Evolutionary conservation across 2,113 vertebrate genomes (phyloP).

Genomic region (Irena cyanogastra): DNA sequence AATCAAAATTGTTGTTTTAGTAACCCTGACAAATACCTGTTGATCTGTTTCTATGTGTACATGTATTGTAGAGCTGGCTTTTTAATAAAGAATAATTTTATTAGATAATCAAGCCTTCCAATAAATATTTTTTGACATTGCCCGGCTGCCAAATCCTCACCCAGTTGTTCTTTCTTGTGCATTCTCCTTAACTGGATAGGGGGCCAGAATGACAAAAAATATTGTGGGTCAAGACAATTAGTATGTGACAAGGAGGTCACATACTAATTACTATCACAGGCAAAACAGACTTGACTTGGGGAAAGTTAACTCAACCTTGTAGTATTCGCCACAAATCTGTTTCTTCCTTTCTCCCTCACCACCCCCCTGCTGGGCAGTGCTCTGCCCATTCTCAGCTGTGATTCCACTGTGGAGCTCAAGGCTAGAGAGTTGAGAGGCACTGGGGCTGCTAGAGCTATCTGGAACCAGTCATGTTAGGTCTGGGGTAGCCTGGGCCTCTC

Average conservation of each 20-base stretch:
- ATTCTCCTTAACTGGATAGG: background rate
- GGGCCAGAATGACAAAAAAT: background rate
- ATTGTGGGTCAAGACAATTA: background rate
- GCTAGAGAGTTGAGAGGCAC: background rate
- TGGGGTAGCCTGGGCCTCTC: fast-evolving
- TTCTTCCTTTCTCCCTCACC: background rate
- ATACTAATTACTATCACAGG: background rate
- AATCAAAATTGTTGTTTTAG: background rate
- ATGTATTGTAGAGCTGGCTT: background rate
- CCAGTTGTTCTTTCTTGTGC: background rate
- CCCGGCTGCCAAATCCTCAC: background rate
- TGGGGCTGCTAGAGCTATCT: fast-evolving
- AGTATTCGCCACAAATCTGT: too few species aligned
- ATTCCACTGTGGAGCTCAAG: background rate
- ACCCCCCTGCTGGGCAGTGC: fast-evolving
- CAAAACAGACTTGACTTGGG: background rate
- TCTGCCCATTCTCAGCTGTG: background rate
- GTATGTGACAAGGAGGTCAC: background rate
- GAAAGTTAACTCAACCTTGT: background rate
- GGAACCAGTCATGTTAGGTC: fast-evolving
- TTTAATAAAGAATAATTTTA: background rate
- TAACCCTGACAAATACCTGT: background rate
- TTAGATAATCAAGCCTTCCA: background rate
- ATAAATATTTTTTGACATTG: background rate
- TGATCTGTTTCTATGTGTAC: background rate